phyloP scores from a whole-genome alignment of 2,797 vertebrate species.

The Tiaroga cobitis region DNA sequence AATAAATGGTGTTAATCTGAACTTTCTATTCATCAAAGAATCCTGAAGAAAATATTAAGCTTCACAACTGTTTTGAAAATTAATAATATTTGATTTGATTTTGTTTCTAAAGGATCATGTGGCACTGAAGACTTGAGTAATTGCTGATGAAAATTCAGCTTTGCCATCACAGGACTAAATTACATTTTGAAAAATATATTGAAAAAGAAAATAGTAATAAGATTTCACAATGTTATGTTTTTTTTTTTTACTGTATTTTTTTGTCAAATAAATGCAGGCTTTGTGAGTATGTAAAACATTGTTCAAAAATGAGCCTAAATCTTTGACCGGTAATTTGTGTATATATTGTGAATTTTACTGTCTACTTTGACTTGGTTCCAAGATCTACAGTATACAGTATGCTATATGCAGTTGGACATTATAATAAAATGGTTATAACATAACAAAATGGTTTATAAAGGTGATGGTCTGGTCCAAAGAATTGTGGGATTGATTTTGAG shows the following conservation, averaged over 20 bases:
- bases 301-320: not conserved
- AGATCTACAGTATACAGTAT: not conserved
- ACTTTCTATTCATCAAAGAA: not conserved
- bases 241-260: not conserved
- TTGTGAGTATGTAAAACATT: no score
- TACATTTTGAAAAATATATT: not conserved
- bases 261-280: not conserved
- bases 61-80: not conserved
- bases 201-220: not conserved
- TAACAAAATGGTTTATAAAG: no score
- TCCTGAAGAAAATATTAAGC: not conserved
- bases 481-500: conserved; percentile 8
- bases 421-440: not conserved
- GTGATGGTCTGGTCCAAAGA: not conserved
- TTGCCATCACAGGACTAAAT: not conserved
- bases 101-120: not conserved
- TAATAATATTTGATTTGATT: no score
- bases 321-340: not conserved
- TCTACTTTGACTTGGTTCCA: not conserved
- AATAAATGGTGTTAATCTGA: not conserved
- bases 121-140: no score
- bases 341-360: not conserved
- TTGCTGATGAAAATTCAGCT: not conserved
- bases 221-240: not conserved
- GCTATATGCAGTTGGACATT: no score